Evolutionary conservation across 2,888 invertebrate species (phyloP).

Genomic region (Elegia similella): DNA sequence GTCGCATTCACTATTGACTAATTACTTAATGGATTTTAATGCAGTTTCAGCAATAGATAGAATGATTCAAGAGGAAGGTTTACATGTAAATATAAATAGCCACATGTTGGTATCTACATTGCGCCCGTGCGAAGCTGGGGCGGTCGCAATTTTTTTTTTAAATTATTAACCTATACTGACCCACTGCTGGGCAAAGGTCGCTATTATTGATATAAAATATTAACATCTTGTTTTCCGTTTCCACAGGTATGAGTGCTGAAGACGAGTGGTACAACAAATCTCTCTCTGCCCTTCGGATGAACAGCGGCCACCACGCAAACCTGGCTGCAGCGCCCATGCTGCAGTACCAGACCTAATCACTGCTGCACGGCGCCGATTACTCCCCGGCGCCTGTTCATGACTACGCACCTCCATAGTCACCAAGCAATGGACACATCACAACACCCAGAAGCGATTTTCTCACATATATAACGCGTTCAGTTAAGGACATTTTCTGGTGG

Average conservation of each 20-base stretch:
- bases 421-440: constrained; percentile 16
- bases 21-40: too few relatives aligned
- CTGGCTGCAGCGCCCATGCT: constrained; percentile 97
- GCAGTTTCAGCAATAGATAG: too few relatives aligned
- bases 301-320: constrained; percentile 96
- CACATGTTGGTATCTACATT: too few relatives aligned
- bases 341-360: constrained; percentile 97
- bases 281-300: constrained; percentile 97
- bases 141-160: too few relatives aligned
- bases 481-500: not conserved
- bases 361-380: constrained; percentile 80
- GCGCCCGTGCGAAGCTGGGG: too few relatives aligned
- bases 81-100: too few relatives aligned
- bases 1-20: too few relatives aligned
- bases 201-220: not conserved
- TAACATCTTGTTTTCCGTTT: constrained; percentile 12
- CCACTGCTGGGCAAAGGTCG: too few relatives aligned
- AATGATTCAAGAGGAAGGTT: too few relatives aligned
- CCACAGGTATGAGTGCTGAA: constrained; percentile 93
- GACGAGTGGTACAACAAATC: constrained; percentile 99
- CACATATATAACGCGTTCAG: constrained; percentile 21
- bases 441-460: constrained; percentile 11
- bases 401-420: constrained; percentile 67
- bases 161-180: too few relatives aligned
- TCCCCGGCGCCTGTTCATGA: constrained; percentile 76